Conservation (phyloP, 1,140 invertebrate species). For the Conus ventricosus region DNA sequence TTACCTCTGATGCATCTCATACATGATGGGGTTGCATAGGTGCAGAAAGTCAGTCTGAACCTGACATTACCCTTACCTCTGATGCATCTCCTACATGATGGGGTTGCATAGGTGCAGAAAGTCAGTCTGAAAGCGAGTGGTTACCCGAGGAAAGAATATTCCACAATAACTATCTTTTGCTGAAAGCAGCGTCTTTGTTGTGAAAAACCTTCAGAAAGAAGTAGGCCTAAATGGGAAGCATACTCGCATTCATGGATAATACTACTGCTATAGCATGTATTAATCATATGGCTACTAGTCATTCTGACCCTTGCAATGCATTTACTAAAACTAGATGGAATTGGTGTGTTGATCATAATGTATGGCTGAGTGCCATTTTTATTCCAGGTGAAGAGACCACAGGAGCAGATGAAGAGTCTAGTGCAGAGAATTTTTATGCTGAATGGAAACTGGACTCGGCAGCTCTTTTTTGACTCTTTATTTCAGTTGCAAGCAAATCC, state of each 20-base stretch:
- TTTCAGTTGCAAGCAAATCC: conserved; percentile 10
- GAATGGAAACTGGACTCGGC: conserved; percentile 46
- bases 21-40: not conserved
- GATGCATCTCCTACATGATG: not conserved
- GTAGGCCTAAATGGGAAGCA: not conserved
- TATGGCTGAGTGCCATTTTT: conserved; percentile 40
- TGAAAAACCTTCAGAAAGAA: not conserved
- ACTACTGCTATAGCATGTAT: not conserved
- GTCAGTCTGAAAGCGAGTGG: not conserved
- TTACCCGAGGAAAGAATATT: not conserved
- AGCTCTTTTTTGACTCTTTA: conserved; percentile 38
- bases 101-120: not conserved
- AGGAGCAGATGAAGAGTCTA: not conserved
- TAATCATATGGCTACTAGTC: not conserved
- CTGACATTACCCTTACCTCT: too few relatives aligned
- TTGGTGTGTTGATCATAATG: conserved; percentile 39
- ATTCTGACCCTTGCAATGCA: conserved; percentile 17
- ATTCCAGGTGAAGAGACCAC: conserved; percentile 42
- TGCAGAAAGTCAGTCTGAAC: not conserved
- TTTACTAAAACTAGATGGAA: conserved; percentile 45
- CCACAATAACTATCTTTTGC: not conserved
- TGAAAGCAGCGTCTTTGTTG: not conserved
- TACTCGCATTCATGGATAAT: not conserved
- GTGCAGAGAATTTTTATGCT: conserved; percentile 38
- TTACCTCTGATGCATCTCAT: too few relatives aligned